Evolutionary conservation across 2,888 invertebrate species (phyloP).

Genomic region (Anorthoa munda): DNA sequence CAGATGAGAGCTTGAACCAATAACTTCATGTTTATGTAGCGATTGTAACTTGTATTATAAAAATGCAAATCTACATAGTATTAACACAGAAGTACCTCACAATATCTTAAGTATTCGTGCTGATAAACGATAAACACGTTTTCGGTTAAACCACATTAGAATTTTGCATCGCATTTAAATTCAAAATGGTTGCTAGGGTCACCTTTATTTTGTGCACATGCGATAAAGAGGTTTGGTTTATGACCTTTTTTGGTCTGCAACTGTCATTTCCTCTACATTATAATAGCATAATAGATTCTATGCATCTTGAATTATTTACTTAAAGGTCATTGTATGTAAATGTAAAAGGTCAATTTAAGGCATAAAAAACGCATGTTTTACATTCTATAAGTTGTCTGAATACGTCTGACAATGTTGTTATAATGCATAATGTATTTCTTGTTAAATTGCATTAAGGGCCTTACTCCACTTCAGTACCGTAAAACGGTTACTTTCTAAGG

Average conservation of each 20-base stretch:
- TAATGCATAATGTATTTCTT: conserved; percentile 1
- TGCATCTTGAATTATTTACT: not conserved
- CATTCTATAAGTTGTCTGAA: conserved; percentile 1
- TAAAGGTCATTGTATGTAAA: conserved; percentile 8
- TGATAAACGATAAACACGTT: not conserved
- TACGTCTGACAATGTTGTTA: conserved; percentile 5
- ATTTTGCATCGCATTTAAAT: conserved; percentile 23
- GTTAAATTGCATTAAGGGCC: not conserved
- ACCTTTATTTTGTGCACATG: conserved; percentile 20
- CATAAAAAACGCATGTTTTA: not conserved
- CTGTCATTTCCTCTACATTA: conserved; percentile 1
- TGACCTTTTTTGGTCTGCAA: not conserved
- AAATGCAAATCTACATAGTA: not conserved
- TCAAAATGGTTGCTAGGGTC: conserved; percentile 32
- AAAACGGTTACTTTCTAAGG: too few relatives aligned
- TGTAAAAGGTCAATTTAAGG: conserved; percentile 9
- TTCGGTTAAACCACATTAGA: not conserved
- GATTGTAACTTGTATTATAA: not conserved
- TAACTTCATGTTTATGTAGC: not conserved
- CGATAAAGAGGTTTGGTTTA: not conserved
- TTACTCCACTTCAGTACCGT: too few relatives aligned
- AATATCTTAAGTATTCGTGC: conserved; percentile 1
- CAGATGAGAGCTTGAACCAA: not conserved
- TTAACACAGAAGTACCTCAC: not conserved
- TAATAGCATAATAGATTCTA: conserved; percentile 9